phyloP scores from a whole-genome alignment of 1,140 invertebrate genomes.

The Brachionus angularis region DNA sequence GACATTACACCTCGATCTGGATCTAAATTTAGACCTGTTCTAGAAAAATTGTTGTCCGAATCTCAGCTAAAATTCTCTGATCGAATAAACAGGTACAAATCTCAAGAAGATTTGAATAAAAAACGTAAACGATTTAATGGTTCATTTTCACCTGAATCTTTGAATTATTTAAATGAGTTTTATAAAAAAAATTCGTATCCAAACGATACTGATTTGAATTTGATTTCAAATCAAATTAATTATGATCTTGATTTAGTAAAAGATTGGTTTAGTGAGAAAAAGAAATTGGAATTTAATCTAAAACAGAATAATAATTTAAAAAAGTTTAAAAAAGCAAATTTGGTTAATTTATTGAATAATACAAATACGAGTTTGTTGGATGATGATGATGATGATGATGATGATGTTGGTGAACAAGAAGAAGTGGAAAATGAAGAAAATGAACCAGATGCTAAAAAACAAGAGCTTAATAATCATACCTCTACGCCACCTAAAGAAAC shows the following conservation, averaged over 20 bases:
- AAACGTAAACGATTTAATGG: conserved; percentile 28
- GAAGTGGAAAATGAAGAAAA: not conserved
- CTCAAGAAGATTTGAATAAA: not conserved
- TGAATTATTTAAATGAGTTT: conserved; percentile 5
- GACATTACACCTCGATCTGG: conserved; percentile 13
- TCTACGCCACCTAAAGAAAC: not conserved
- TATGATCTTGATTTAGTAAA: conserved; percentile 15
- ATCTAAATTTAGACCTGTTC: conserved; percentile 8
- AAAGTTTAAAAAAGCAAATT: conserved; percentile 19
- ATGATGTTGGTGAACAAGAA: not conserved
- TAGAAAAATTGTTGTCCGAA: conserved; percentile 14
- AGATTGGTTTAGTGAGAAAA: conserved; percentile 30
- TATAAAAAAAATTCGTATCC: conserved; percentile 6
- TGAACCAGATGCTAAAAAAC: not conserved
- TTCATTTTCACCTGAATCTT: conserved; percentile 4
- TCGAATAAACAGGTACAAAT: not conserved
- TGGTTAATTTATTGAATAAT: conserved; percentile 15
- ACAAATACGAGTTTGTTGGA: not conserved
- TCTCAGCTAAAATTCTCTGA: conserved; percentile 25
- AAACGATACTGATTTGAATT: not conserved
- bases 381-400: not conserved
- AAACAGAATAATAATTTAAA: not conserved
- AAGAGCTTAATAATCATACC: too few relatives aligned
- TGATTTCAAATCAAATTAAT: conserved; percentile 12
- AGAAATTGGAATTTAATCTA: not conserved